Percentiles rank a stretch among this genome's conserved stretches.
Evolutionary conservation across 2,888 invertebrate genomes (phyloP).

Genomic region (Maniola hyperantus): DNA sequence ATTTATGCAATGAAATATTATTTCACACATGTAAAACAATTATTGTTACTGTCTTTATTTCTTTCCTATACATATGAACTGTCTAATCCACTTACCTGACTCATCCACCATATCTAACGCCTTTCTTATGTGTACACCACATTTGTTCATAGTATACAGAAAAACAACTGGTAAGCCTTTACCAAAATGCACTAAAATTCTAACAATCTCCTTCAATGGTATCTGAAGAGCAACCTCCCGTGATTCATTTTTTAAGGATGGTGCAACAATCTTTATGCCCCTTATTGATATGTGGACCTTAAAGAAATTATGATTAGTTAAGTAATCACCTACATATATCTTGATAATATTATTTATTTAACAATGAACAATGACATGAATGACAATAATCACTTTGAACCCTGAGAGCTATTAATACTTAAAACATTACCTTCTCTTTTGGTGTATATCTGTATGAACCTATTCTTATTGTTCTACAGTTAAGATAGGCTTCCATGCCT

Average conservation of each 20-base stretch:
- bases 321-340: neutral
- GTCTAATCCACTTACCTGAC: slow-evolving; percentile 53
- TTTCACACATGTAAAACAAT: too few species aligned
- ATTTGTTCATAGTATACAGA: slow-evolving; percentile 87
- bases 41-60: too few species aligned
- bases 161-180: slow-evolving; percentile 90
- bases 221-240: slow-evolving; percentile 85
- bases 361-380: too few species aligned
- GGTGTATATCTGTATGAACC: slow-evolving; percentile 92
- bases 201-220: slow-evolving; percentile 86
- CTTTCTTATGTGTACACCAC: slow-evolving; percentile 87
- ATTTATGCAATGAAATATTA: too few species aligned
- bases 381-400: neutral
- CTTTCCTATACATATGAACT: neutral
- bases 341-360: too few species aligned
- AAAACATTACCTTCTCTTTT: slow-evolving; percentile 83
- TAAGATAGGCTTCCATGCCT: slow-evolving; percentile 80
- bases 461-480: slow-evolving; percentile 90
- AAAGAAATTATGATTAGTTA: slow-evolving; percentile 40
- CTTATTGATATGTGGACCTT: slow-evolving; percentile 83
- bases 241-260: slow-evolving; percentile 79
- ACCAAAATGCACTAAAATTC: slow-evolving; percentile 90
- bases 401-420: slow-evolving; percentile 18
- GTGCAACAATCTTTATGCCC: slow-evolving; percentile 84
- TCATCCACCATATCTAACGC: slow-evolving; percentile 86